These are phyloP conservation scores for Lepilemur ruficaudatus DNA, from an alignment of 2,797 vertebrate species.

Conservation along the genomic window DNA sequence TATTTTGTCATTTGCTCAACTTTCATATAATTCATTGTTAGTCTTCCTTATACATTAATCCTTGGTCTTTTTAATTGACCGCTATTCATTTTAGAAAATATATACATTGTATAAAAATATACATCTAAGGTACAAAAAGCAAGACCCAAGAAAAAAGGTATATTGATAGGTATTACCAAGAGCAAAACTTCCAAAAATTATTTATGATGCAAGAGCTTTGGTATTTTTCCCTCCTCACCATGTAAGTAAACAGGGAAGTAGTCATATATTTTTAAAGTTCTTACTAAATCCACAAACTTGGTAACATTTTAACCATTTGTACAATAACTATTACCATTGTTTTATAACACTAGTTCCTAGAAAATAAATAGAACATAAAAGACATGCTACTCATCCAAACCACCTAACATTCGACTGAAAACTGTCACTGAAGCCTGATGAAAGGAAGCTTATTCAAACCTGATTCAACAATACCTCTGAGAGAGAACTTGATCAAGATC, in stretches of 20 bases:
- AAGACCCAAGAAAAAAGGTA: neutral
- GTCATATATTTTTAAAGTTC: neutral
- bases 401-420: neutral
- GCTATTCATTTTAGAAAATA: neutral
- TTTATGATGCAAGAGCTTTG: neutral
- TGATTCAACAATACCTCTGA: neutral
- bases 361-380: neutral
- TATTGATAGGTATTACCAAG: neutral
- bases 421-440: neutral
- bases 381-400: neutral
- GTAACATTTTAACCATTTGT: slow-evolving; percentile 21
- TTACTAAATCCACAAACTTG: slow-evolving; percentile 6
- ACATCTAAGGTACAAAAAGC: neutral
- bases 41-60: neutral
- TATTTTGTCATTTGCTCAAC: neutral
- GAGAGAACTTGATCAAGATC: neutral
- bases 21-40: slow-evolving; percentile 14
- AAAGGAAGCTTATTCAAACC: slow-evolving; percentile 22
- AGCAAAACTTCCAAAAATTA: slow-evolving; percentile 20
- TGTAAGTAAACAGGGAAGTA: neutral
- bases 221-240: neutral
- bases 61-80: neutral
- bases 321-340: neutral
- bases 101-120: neutral
- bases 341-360: neutral